Percentiles rank a stretch among this genome's conserved stretches.
These are phyloP conservation scores for Drosophila saltans DNA, from an alignment of 1,140 invertebrate genomes.

Conservation along the genomic window DNA sequence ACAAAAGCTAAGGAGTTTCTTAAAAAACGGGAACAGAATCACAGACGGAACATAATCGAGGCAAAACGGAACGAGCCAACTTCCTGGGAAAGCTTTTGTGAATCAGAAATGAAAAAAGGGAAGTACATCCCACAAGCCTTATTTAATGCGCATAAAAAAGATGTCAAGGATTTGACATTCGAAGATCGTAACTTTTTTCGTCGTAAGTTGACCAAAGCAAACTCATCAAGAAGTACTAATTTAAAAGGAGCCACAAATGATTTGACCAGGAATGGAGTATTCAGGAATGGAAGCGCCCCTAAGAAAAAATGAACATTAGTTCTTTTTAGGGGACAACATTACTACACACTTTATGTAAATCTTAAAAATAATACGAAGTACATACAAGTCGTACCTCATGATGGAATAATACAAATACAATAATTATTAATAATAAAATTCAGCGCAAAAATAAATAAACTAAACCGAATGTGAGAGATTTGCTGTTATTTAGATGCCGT, in stretches of 20 bases:
- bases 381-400: constrained; percentile 13
- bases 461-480: constrained; percentile 52
- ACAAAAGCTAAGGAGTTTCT: constrained; percentile 45
- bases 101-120: background rate
- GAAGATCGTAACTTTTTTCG: constrained; percentile 39
- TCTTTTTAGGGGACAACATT: constrained; percentile 56
- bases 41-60: constrained; percentile 63
- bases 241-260: constrained; percentile 5
- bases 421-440: constrained; percentile 29
- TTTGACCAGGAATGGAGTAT: background rate
- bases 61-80: constrained; percentile 31
- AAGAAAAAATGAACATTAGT: background rate
- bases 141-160: background rate
- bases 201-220: background rate
- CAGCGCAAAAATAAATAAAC: constrained; percentile 72
- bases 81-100: constrained; percentile 53
- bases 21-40: constrained; percentile 53
- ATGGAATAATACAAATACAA: constrained; percentile 62
- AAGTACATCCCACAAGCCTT: background rate
- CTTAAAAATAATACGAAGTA: constrained; percentile 62
- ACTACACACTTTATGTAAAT: constrained; percentile 78
- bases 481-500: background rate
- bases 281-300: background rate
- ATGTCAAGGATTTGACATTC: constrained; percentile 22
- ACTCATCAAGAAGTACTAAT: background rate